Conservation (phyloP, 2,888 invertebrate genomes). For the Melanostoma scalare region DNA sequence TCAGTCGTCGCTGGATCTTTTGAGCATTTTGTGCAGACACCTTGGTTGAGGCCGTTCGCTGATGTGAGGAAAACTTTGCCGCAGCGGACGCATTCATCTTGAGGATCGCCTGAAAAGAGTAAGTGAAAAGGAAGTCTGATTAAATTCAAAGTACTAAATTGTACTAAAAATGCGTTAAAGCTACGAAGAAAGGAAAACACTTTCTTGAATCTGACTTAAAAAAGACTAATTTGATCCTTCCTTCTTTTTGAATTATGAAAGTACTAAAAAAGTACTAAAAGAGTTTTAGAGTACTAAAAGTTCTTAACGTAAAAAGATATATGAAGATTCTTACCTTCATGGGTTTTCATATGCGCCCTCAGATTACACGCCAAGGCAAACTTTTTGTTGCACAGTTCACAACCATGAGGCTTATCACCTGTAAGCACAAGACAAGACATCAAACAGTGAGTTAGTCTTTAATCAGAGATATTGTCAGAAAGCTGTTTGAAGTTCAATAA, state of each 20-base stretch:
- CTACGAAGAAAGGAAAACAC: not conserved
- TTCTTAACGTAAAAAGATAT: too few species aligned
- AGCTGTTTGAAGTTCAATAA: not conserved
- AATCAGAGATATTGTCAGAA: conserved; percentile 32
- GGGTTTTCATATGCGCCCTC: conserved; percentile 88
- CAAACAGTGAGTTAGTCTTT: conserved; percentile 55
- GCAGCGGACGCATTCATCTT: conserved; percentile 85
- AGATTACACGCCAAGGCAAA: conserved; percentile 89
- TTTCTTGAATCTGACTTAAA: not conserved
- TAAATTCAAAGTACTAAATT: not conserved
- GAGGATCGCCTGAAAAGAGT: conserved; percentile 83
- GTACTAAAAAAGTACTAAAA: too few species aligned
- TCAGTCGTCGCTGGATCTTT: conserved; percentile 75
- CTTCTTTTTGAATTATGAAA: too few species aligned
- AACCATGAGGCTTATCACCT: conserved; percentile 90
- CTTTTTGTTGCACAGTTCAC: conserved; percentile 87
- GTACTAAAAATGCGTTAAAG: conserved; percentile 14
- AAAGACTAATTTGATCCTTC: too few species aligned
- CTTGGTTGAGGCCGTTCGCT: conserved; percentile 79
- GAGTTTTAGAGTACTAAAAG: too few species aligned
- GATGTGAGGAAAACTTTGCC: conserved; percentile 83
- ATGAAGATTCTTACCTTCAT: conserved; percentile 84
- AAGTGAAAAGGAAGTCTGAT: too few species aligned
- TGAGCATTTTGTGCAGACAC: conserved; percentile 80
- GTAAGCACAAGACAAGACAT: conserved; percentile 78